phyloP scores from a whole-genome alignment of 1,140 invertebrate genomes.

The Pachyrhynchus sulphureomaculatus region DNA sequence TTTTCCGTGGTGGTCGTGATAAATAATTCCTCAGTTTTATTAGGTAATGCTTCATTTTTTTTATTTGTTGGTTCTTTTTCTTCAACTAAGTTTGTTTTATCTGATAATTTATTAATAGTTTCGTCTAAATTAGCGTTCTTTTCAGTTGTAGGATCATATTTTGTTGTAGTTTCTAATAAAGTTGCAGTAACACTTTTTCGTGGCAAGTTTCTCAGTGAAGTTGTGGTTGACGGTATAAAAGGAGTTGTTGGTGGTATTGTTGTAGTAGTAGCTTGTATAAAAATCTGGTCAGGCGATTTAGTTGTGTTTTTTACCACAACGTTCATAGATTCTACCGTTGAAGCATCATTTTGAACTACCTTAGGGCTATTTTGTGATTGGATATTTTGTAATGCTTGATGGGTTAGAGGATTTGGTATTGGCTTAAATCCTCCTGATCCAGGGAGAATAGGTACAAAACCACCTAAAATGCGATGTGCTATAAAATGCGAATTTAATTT shows the following conservation, averaged over 20 bases:
- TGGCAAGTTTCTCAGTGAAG: too few species aligned
- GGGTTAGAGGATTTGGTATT: constrained; percentile 49
- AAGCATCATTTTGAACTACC: neutral
- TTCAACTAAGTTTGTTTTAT: neutral
- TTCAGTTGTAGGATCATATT: too few species aligned
- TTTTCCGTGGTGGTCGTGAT: neutral
- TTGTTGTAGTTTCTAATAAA: too few species aligned
- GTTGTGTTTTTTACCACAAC: neutral
- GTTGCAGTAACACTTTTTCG: too few species aligned
- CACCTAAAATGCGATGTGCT: constrained; percentile 55
- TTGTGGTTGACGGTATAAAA: neutral
- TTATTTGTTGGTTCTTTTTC: neutral
- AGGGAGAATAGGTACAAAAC: constrained; percentile 71
- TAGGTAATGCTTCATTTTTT: neutral
- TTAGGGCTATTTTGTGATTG: neutral
- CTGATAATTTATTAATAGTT: neutral
- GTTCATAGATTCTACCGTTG: constrained; percentile 11
- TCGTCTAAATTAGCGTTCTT: neutral
- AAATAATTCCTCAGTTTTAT: neutral
- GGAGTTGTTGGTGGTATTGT: neutral
- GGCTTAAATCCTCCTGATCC: constrained; percentile 70
- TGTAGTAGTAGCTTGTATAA: neutral
- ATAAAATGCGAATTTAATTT: too few species aligned
- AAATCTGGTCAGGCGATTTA: neutral
- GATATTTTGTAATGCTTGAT: neutral